Conservation (phyloP, 2,113 vertebrate genomes). For the Panurus biarmicus region DNA sequence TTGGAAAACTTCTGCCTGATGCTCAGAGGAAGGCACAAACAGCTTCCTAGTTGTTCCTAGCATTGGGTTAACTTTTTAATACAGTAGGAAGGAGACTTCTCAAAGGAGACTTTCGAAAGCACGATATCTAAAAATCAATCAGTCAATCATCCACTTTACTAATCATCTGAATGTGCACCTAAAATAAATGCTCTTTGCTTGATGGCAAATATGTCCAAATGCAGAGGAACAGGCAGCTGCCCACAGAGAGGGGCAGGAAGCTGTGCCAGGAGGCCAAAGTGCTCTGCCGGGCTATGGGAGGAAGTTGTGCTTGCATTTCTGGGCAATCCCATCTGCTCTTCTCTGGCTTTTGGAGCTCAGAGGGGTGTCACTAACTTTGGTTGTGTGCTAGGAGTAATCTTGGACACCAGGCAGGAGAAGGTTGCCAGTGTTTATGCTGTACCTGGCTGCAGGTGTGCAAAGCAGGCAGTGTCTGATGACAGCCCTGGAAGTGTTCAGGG, state of each 20-base stretch:
- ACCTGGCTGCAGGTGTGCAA: not conserved
- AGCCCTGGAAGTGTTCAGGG: not conserved
- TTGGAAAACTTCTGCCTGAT: not conserved
- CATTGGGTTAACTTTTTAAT: not conserved
- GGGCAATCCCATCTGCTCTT: accelerated
- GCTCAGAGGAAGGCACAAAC: not conserved
- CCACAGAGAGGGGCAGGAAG: not conserved
- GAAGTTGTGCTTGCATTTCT: not conserved
- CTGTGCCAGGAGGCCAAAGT: not conserved
- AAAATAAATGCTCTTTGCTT: conserved; percentile 17
- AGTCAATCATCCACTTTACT: not conserved
- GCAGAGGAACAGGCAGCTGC: not conserved
- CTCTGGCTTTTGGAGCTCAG: not conserved
- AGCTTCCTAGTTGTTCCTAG: not conserved
- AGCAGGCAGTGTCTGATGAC: not conserved
- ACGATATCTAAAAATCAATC: not conserved
- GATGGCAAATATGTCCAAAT: not conserved
- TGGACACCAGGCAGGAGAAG: not conserved
- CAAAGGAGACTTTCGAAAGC: not conserved
- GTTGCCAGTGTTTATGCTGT: not conserved
- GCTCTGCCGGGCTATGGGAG: not conserved
- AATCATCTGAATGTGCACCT: not conserved
- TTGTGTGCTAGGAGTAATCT: accelerated
- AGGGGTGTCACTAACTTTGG: not conserved
- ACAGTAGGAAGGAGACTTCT: not conserved